phyloP scores from a whole-genome alignment of 1,140 invertebrate species.

The Mercenaria mercenaria region DNA sequence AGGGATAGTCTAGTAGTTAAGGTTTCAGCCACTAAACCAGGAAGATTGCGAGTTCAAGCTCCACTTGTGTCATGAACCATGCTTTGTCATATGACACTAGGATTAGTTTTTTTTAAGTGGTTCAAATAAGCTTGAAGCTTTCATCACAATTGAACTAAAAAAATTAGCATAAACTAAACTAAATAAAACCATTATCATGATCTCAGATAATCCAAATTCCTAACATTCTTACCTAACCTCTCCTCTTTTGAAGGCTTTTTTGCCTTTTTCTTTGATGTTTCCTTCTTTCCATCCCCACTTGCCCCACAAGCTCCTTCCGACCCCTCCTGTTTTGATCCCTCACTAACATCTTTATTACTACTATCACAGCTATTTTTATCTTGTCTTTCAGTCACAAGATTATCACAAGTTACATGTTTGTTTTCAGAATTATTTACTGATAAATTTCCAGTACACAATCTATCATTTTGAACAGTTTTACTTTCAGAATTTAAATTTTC shows the following conservation, averaged over 20 bases:
- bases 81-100: too few species aligned
- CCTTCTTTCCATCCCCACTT: not conserved
- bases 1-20: too few species aligned
- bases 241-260: conserved; percentile 51
- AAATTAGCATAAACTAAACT: too few species aligned
- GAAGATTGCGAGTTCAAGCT: too few species aligned
- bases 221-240: conserved; percentile 34
- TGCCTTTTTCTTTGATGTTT: conserved; percentile 19
- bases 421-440: not conserved
- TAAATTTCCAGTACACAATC: not conserved
- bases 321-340: not conserved
- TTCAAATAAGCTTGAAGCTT: too few species aligned
- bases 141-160: too few species aligned
- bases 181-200: too few species aligned
- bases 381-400: not conserved
- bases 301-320: not conserved
- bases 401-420: not conserved
- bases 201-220: too few species aligned
- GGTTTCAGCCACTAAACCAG: too few species aligned
- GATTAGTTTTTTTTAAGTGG: too few species aligned
- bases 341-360: conserved; percentile 2
- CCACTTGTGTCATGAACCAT: too few species aligned
- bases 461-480: conserved; percentile 9
- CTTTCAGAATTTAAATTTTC: not conserved
- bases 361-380: not conserved